Percentiles rank a stretch among this genome's conserved stretches.
Evolutionary conservation across 1,140 invertebrate species (phyloP).

Genomic region (Drosophila nigromelanica): DNA sequence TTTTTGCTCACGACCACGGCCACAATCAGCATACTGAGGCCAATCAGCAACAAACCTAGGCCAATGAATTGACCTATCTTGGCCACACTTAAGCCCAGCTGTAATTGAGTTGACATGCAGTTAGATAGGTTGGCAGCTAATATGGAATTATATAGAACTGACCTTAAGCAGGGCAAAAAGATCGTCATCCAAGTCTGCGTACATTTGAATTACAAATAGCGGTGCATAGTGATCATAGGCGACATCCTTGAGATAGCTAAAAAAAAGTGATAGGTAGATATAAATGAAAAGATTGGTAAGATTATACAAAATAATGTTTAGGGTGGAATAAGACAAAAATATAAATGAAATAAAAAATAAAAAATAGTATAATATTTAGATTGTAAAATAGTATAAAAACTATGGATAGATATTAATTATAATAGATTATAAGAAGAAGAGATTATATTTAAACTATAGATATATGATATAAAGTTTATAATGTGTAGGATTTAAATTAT

Average conservation of each 20-base stretch:
- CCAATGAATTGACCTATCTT: slow-evolving; percentile 52
- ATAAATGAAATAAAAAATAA: not conserved
- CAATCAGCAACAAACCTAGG: slow-evolving; percentile 52
- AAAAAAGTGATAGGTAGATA: no score
- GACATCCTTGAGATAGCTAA: slow-evolving; percentile 48
- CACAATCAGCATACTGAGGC: slow-evolving; percentile 30
- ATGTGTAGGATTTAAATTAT: no score
- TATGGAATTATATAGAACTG: not conserved
- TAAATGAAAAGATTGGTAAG: no score
- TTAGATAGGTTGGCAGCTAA: not conserved
- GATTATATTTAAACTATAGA: no score
- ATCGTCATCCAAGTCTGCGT: slow-evolving; percentile 50
- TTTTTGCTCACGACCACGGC: slow-evolving; percentile 52
- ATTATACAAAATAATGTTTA: no score
- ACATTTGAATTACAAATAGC: slow-evolving; percentile 45
- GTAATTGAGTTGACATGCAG: not conserved
- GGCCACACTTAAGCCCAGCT: slow-evolving; percentile 49
- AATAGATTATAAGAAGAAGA: no score
- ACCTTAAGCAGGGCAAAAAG: slow-evolving; percentile 52
- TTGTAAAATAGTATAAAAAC: no score
- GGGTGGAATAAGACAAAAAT: not conserved
- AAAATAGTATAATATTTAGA: no score
- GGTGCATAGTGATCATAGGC: slow-evolving; percentile 70
- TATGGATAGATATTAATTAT: no score
- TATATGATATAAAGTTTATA: no score